phyloP scores from a whole-genome alignment of 2,888 invertebrate species.

The Sceliomorpha sp. region DNA sequence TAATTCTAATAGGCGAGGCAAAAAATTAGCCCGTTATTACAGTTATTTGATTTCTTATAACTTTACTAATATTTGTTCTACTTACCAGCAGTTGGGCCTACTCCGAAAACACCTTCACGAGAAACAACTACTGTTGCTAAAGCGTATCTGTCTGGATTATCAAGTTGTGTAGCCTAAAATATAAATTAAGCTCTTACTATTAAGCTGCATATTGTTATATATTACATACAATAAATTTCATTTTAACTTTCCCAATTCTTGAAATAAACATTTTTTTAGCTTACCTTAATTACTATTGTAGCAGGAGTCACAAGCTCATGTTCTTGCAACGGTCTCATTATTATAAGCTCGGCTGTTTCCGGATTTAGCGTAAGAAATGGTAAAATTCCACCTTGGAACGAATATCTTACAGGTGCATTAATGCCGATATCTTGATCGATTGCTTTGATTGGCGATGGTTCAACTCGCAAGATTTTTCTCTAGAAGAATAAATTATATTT shows the following conservation, averaged over 20 bases:
- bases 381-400: constrained; percentile 84
- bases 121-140: constrained; percentile 89
- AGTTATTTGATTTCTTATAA: constrained; percentile 1
- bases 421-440: constrained; percentile 91
- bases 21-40: no score
- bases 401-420: constrained; percentile 87
- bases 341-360: constrained; percentile 84
- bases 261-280: constrained; percentile 2
- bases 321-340: constrained; percentile 83
- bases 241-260: constrained; percentile 1
- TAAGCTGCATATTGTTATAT: no score
- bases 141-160: constrained; percentile 94
- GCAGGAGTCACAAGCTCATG: constrained; percentile 86
- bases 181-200: constrained; percentile 1
- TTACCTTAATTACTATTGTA: constrained; percentile 90
- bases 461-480: constrained; percentile 85
- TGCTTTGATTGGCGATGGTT: constrained; percentile 88
- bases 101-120: constrained; percentile 82
- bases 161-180: constrained; percentile 87
- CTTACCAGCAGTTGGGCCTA: constrained; percentile 74
- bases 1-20: no score
- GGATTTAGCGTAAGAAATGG: constrained; percentile 84
- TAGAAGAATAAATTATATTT: no score
- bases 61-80: neutral
- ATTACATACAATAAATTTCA: no score